phyloP scores from a whole-genome alignment of 2,888 invertebrate species.

The Callinectes sapidus region DNA sequence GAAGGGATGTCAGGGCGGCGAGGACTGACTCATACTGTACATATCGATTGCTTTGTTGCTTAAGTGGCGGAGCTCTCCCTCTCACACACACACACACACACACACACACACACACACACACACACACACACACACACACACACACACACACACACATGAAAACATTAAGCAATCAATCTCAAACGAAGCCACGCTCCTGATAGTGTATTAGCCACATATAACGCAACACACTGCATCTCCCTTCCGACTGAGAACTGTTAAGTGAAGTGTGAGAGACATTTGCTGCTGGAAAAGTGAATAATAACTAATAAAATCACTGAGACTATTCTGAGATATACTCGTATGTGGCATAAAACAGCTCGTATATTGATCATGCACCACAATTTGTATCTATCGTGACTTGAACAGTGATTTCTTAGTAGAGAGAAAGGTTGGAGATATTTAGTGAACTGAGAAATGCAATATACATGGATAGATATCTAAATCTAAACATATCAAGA shows the following conservation, averaged over 20 bases:
- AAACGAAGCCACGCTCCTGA: background rate
- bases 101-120: background rate
- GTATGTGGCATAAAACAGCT: background rate
- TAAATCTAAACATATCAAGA: background rate
- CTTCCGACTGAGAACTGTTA: background rate
- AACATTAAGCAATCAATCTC: background rate
- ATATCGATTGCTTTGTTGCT: constrained; percentile 26
- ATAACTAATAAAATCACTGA: background rate
- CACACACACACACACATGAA: background rate
- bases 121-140: background rate
- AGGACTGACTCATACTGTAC: constrained; percentile 14
- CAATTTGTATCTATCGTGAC: background rate
- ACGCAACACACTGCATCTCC: background rate
- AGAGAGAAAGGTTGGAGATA: background rate
- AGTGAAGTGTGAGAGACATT: background rate
- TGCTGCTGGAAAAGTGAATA: background rate
- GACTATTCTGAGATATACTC: background rate
- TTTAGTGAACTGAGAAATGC: background rate
- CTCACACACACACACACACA: background rate
- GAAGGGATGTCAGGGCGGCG: background rate
- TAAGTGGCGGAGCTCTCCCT: background rate
- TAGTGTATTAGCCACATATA: background rate
- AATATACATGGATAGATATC: background rate
- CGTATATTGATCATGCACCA: background rate
- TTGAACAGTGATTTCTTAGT: background rate